Conservation (phyloP, 2,797 vertebrate species). For the Hoplostethus atlanticus region DNA sequence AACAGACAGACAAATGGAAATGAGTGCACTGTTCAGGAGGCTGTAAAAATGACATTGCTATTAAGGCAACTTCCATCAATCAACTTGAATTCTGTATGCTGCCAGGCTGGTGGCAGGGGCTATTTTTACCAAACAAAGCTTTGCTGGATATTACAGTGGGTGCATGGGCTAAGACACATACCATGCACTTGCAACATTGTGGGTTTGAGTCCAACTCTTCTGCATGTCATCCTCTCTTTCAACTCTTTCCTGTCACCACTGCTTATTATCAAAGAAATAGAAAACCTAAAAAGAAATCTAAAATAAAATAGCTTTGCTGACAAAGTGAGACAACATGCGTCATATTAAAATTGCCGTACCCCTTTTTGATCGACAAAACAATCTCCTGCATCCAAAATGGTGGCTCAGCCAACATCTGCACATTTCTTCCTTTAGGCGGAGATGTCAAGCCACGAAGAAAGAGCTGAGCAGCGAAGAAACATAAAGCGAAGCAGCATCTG, state of each 20-base stretch:
- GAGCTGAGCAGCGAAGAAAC: slow-evolving; percentile 47
- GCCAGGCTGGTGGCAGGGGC: slow-evolving; percentile 31
- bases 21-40: slow-evolving; percentile 48
- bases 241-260: not conserved
- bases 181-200: slow-evolving; percentile 8
- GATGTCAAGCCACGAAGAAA: slow-evolving; percentile 50
- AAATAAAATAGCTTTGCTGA: not conserved
- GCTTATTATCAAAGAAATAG: not conserved
- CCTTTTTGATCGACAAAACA: slow-evolving; percentile 30
- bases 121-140: slow-evolving; percentile 30
- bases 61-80: slow-evolving; percentile 40
- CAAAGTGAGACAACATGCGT: not conserved
- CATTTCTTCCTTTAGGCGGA: slow-evolving; percentile 51
- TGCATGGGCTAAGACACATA: not conserved
- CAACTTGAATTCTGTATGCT: slow-evolving; percentile 27
- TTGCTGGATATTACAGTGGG: slow-evolving; percentile 19
- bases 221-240: not conserved
- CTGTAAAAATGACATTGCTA: slow-evolving; percentile 29
- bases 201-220: not conserved
- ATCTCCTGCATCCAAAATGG: slow-evolving; percentile 26
- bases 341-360: slow-evolving; percentile 3
- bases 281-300: not conserved
- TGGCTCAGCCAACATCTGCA: slow-evolving; percentile 59
- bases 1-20: slow-evolving; percentile 45
- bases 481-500: slow-evolving; percentile 67